Conservation (phyloP, 2,113 vertebrate species). For the Aphyosemion australe region DNA sequence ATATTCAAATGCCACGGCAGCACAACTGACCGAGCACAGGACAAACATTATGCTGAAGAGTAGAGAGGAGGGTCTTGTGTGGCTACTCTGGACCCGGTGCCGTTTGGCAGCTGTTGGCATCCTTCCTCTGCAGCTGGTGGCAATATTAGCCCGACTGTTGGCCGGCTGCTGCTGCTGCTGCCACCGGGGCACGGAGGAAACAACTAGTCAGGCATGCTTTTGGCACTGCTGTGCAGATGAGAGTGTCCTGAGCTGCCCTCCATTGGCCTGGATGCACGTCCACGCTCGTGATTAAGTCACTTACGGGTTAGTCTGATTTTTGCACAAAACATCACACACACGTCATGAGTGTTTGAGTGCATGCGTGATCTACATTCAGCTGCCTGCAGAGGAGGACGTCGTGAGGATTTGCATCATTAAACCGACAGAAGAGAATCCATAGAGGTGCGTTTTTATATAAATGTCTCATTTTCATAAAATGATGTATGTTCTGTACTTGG, state of each 20-base stretch:
- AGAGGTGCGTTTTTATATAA: background rate
- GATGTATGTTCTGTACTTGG: background rate
- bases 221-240: constrained; percentile 4
- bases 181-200: constrained; percentile 14
- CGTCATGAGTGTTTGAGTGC: constrained; percentile 7
- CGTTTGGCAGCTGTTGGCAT: constrained; percentile 55
- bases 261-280: constrained; percentile 25
- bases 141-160: constrained; percentile 68
- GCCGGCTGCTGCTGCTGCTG: constrained; percentile 38
- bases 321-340: constrained; percentile 25
- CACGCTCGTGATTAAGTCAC: constrained; percentile 38
- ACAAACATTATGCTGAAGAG: background rate
- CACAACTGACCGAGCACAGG: background rate
- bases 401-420: constrained; percentile 35
- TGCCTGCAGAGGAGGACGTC: constrained; percentile 31
- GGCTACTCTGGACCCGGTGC: constrained; percentile 53
- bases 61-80: constrained; percentile 48
- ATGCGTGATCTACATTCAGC: constrained; percentile 11
- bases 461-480: background rate
- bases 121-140: constrained; percentile 67
- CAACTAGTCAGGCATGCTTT: constrained; percentile 44
- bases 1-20: background rate
- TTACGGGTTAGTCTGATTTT: constrained; percentile 36
- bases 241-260: constrained; percentile 55
- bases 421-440: constrained; percentile 3